Conservation (phyloP, 2,888 invertebrate species). For the Microchrysa polita region DNA sequence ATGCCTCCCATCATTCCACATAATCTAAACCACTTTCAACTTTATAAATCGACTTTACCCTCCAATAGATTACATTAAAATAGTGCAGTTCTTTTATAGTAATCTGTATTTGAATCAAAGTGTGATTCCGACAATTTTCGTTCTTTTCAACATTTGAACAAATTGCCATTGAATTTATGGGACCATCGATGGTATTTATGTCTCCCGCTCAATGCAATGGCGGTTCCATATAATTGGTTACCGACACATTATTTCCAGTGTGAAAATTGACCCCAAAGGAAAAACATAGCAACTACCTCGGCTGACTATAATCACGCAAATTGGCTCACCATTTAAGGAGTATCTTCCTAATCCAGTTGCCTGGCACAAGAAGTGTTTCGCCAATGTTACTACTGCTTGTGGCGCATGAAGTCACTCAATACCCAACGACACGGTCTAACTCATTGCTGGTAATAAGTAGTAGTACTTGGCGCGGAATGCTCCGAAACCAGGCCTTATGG, state of each 20-base stretch:
- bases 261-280: constrained; percentile 48
- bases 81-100: constrained; percentile 34
- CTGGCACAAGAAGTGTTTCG: constrained; percentile 32
- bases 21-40: constrained; percentile 4
- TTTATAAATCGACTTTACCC: constrained; percentile 30
- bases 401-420: constrained; percentile 17
- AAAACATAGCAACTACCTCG: constrained; percentile 3
- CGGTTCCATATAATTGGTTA: constrained; percentile 47
- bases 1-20: too few relatives aligned
- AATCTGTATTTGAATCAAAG: constrained; percentile 25
- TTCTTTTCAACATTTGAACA: constrained; percentile 47
- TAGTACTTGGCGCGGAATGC: constrained; percentile 26
- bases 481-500: constrained; percentile 17
- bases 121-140: constrained; percentile 38
- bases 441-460: constrained; percentile 27
- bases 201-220: constrained; percentile 41
- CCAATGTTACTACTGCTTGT: constrained; percentile 17
- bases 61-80: constrained; percentile 35
- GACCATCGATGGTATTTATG: constrained; percentile 49
- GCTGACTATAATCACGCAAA: constrained; percentile 49
- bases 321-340: constrained; percentile 50
- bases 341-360: constrained; percentile 46
- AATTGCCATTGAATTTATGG: constrained; percentile 50
- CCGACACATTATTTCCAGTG: constrained; percentile 49
- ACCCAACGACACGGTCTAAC: constrained; percentile 8